These are phyloP conservation scores for Morelia viridis DNA, from an alignment of 2,797 vertebrate species.

Conservation along the genomic window DNA sequence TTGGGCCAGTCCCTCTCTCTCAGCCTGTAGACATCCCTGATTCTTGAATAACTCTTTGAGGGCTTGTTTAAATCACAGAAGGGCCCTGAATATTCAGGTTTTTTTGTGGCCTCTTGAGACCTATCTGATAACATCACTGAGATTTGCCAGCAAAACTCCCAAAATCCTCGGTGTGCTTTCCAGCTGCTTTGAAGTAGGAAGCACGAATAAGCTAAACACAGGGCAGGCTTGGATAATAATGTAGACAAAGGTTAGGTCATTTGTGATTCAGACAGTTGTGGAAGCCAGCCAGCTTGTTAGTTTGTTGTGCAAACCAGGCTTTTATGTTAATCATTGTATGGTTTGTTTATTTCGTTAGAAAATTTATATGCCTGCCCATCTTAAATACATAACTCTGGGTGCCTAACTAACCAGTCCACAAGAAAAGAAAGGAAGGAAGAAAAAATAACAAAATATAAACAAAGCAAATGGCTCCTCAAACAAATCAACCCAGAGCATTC, in stretches of 20 bases:
- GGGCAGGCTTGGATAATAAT: background rate
- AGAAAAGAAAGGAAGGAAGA: background rate
- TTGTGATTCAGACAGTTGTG: background rate
- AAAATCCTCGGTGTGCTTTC: background rate
- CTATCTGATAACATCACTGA: background rate
- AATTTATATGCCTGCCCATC: background rate
- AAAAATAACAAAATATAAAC: background rate
- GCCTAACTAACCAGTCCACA: background rate
- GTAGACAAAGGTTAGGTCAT: constrained; percentile 1
- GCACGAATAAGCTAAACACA: background rate
- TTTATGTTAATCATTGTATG: background rate
- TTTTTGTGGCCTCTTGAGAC: background rate
- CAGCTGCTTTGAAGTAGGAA: background rate
- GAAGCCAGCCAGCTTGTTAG: background rate
- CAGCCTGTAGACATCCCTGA: background rate
- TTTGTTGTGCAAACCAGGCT: background rate
- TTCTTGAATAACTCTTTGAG: background rate
- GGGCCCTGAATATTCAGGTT: background rate
- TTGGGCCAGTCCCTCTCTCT: background rate
- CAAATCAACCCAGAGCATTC: background rate
- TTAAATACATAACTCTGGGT: background rate
- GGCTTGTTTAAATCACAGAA: background rate
- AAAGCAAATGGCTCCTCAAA: background rate
- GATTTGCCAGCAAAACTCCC: background rate
- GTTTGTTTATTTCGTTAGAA: background rate